A percentile compares a stretch with the other conserved stretches of the same genome.
phyloP scores from a whole-genome alignment of 1,140 invertebrate genomes.

The Drosophila persimilis region DNA sequence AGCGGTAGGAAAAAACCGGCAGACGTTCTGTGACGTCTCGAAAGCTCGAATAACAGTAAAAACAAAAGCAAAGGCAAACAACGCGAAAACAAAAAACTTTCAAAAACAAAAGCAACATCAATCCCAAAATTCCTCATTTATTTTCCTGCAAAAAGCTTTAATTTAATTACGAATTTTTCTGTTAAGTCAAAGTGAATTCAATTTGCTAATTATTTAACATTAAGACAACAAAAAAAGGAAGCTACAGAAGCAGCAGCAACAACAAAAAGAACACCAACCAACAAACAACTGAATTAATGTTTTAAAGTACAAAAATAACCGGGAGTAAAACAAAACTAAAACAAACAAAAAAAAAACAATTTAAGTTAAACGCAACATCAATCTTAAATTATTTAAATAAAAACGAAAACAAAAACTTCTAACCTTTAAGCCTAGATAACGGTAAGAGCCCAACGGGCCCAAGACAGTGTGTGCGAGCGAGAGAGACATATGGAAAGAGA shows the following conservation, averaged over 20 bases:
- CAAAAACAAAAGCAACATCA: conserved; percentile 45
- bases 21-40: conserved; percentile 50
- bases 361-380: conserved; percentile 82
- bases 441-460: conserved; percentile 23
- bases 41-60: conserved; percentile 62
- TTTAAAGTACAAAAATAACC: conserved; percentile 82
- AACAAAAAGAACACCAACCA: conserved; percentile 68
- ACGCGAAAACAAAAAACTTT: conserved; percentile 22
- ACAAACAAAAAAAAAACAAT: conserved; percentile 68
- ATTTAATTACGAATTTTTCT: conserved; percentile 80
- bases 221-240: conserved; percentile 65
- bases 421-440: conserved; percentile 50
- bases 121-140: conserved; percentile 79
- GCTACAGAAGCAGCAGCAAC: conserved; percentile 65
- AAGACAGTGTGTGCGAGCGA: conserved; percentile 26
- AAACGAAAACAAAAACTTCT: conserved; percentile 43
- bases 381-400: conserved; percentile 74
- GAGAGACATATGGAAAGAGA: conserved; percentile 20
- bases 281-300: conserved; percentile 81
- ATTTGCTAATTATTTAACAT: conserved; percentile 74
- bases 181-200: conserved; percentile 78
- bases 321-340: conserved; percentile 79
- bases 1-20: conserved; percentile 32
- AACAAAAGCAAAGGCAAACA: conserved; percentile 21
- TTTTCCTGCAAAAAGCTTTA: conserved; percentile 77